Evolutionary conservation across 2,797 vertebrate genomes (phyloP), one percentile per base, ranked within the genome.

Genomic region (Notamacropus eugenii): DNA sequence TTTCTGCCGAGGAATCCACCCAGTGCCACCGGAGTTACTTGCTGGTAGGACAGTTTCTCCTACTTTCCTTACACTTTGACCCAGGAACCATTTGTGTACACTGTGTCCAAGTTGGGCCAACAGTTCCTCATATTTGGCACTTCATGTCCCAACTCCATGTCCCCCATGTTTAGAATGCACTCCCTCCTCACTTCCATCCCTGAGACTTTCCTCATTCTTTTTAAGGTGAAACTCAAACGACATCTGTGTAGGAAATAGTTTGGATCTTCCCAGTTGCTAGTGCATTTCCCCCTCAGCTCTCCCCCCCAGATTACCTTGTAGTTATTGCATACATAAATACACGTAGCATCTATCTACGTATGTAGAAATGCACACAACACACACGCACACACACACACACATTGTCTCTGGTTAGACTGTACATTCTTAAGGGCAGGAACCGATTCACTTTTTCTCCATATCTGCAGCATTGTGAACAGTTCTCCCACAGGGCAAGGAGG

Each of bases 1-100:
- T 99, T 92, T 99, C 98, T 0, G 95, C 99, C 0, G 94, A 98
- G 94, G 99, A 99, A 95, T 95, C 97, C 3, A 3, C 95, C 0
- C 96, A 91, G n/a, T 99, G 99, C 98, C 99, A 99, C 98, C 99
- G 99, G 98, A 99, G 95, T 97, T 99, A 99, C 96, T 97, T 99
- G 55, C 98, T 99, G 99, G 99, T 99, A 99, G 92, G 97, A 95
- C 52, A 91, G 0, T 0, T 0, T 1, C 0, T 0, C 54, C 29
- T 29, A 5, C 55, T 58, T 55, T 50, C 12, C 46, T 29, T 4
- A 1, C 87, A 2, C 34, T 91, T 91, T 54, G 52, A 12, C 31
- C 74, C 46, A 27, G 22, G 67, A 46, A 46, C 2, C 46, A 46
- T 46, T 46, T 46, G 46, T 46, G 46, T 46, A 46, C 46, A 46